These are phyloP conservation scores for Hylyphantes graminicola DNA, from an alignment of 1,140 invertebrate genomes.

Conservation along the genomic window DNA sequence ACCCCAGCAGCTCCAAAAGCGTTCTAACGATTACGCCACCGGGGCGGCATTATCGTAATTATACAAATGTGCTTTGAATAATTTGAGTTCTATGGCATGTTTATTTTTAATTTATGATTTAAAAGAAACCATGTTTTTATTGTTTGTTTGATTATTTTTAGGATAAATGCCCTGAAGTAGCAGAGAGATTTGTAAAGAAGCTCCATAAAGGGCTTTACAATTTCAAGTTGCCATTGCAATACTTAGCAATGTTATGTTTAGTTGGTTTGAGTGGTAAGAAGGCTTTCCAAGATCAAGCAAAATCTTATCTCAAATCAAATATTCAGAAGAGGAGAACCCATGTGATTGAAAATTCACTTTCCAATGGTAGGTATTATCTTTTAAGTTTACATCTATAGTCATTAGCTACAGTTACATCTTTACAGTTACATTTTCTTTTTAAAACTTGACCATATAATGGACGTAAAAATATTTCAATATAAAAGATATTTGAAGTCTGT, in stretches of 20 bases:
- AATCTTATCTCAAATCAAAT: constrained; percentile 84
- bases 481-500: no score
- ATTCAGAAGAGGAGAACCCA: constrained; percentile 91
- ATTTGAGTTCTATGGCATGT: no score
- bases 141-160: background rate
- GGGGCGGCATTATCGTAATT: no score
- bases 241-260: constrained; percentile 95
- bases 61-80: no score
- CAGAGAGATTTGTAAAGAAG: constrained; percentile 89
- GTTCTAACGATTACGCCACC: no score
- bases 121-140: no score
- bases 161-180: constrained; percentile 61
- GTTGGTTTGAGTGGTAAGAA: constrained; percentile 86
- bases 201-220: constrained; percentile 86
- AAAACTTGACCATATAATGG: background rate
- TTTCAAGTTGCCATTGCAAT: constrained; percentile 84
- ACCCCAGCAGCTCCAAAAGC: no score
- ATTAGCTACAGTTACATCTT: background rate
- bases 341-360: constrained; percentile 68
- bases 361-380: background rate
- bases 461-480: no score
- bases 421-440: background rate
- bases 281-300: constrained; percentile 76
- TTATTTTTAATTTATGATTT: no score
- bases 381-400: background rate